phyloP scores from a whole-genome alignment of 2,888 invertebrate species.

The Adelognathus sp. region DNA sequence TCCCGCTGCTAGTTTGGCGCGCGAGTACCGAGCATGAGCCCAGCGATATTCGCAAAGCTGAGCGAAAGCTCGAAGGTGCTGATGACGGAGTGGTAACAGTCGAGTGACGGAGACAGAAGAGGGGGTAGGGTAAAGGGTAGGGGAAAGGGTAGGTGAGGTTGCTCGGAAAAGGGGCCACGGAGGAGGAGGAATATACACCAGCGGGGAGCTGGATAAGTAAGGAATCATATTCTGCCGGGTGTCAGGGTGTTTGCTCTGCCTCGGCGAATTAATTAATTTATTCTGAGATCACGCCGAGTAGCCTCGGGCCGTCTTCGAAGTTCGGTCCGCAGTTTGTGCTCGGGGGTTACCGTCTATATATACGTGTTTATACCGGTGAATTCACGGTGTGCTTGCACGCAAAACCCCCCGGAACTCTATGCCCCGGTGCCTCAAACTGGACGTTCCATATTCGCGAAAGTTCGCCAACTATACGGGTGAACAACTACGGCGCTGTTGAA shows the following conservation, averaged over 20 bases:
- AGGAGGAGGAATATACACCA: conserved; percentile 41
- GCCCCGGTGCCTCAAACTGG: not conserved
- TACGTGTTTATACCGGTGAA: not conserved
- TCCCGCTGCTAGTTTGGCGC: conserved; percentile 34
- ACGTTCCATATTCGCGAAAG: conserved; percentile 20
- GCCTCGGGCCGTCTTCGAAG: conserved; percentile 59
- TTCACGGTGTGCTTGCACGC: conserved; percentile 8
- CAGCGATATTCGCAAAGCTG: conserved; percentile 36
- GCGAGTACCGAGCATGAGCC: conserved; percentile 47
- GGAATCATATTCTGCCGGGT: conserved; percentile 78
- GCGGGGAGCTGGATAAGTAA: conserved; percentile 73
- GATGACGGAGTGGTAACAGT: conserved; percentile 56
- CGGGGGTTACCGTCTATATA: too few species aligned
- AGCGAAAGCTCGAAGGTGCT: conserved; percentile 51
- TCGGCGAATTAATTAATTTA: conserved; percentile 78
- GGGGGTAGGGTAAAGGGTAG: conserved; percentile 26
- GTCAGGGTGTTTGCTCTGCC: conserved; percentile 77
- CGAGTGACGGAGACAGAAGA: conserved; percentile 23
- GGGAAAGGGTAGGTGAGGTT: conserved; percentile 21
- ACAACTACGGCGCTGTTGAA: not conserved
- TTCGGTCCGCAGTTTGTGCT: conserved; percentile 51
- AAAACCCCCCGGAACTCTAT: conserved; percentile 5
- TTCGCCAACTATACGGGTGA: not conserved
- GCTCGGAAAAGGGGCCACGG: conserved; percentile 38
- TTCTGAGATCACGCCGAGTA: conserved; percentile 74